These are phyloP conservation scores for Desoria tigrina DNA, from an alignment of 2,888 invertebrate genomes.

Conservation along the genomic window DNA sequence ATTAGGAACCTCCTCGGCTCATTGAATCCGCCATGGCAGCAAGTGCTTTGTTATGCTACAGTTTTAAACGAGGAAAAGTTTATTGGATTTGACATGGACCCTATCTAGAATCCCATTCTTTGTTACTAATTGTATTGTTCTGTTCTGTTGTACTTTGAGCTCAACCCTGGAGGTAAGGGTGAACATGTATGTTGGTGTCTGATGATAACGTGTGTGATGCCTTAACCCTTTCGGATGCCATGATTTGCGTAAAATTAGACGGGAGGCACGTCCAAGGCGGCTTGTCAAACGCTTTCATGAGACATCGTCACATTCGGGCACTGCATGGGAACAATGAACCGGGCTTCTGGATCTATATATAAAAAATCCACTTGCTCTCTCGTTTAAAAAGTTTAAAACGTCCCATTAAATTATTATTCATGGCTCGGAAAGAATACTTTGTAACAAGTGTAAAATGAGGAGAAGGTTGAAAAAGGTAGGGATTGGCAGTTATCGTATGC, in stretches of 20 bases:
- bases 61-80: constrained; percentile 9
- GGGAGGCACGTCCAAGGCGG: constrained; percentile 21
- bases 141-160: neutral
- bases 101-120: neutral
- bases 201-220: neutral
- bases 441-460: constrained; percentile 50
- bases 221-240: constrained; percentile 13
- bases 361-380: constrained; percentile 13
- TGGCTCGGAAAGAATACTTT: constrained; percentile 28
- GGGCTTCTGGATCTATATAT: neutral
- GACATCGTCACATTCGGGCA: neutral
- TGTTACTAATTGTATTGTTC: constrained; percentile 13
- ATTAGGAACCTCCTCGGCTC: no score
- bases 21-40: constrained; percentile 14
- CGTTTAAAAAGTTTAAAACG: neutral
- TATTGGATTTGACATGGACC: constrained; percentile 21
- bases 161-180: constrained; percentile 5
- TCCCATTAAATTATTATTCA: constrained; percentile 19
- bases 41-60: constrained; percentile 12
- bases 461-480: constrained; percentile 12
- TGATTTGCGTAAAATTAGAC: constrained; percentile 40
- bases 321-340: neutral
- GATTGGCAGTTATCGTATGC: neutral
- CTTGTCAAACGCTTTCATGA: constrained; percentile 23
- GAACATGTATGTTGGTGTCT: constrained; percentile 1